A percentile compares a stretch with the other conserved stretches of the same genome.
Evolutionary conservation across 2,113 vertebrate species (phyloP).

Genomic region (Lycaon pictus): DNA sequence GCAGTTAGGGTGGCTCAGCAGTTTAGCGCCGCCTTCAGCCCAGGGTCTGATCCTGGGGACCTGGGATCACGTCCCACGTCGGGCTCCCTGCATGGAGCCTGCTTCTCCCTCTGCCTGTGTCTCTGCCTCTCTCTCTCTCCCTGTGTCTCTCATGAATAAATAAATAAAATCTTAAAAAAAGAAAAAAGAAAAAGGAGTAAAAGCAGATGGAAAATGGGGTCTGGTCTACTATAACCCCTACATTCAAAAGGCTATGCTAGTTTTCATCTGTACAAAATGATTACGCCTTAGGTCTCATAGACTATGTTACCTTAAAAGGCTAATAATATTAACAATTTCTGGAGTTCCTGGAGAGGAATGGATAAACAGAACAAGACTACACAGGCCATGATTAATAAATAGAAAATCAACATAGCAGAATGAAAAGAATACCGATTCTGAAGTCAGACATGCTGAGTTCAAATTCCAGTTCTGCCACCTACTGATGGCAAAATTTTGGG

Average conservation of each 20-base stretch:
- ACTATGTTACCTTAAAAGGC: conserved; percentile 6
- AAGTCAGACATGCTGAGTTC: conserved; percentile 59
- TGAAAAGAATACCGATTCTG: conserved; percentile 63
- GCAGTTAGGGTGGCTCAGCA: too few species aligned
- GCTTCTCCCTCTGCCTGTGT: too few species aligned
- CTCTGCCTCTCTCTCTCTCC: too few species aligned
- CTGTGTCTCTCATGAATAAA: too few species aligned
- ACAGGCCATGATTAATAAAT: conserved; percentile 1
- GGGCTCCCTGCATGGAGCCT: too few species aligned
- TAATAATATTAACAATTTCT: background rate
- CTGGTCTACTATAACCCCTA: background rate
- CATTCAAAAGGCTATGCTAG: background rate
- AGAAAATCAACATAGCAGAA: conserved; percentile 54
- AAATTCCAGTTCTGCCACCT: conserved; percentile 58
- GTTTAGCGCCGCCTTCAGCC: too few species aligned
- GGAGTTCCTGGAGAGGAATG: background rate
- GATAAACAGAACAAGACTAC: conserved; percentile 49
- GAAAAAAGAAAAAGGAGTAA: too few species aligned
- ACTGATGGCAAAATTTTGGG: conserved; percentile 60
- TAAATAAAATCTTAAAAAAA: too few species aligned
- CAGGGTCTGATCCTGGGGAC: too few species aligned
- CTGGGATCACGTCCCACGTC: too few species aligned
- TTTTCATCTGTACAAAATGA: background rate
- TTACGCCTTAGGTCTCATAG: background rate
- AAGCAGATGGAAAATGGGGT: background rate